Percentiles rank a stretch among this genome's conserved stretches.
These are phyloP conservation scores for Aphelinus certus DNA, from an alignment of 1,140 invertebrate genomes.

Conservation along the genomic window DNA sequence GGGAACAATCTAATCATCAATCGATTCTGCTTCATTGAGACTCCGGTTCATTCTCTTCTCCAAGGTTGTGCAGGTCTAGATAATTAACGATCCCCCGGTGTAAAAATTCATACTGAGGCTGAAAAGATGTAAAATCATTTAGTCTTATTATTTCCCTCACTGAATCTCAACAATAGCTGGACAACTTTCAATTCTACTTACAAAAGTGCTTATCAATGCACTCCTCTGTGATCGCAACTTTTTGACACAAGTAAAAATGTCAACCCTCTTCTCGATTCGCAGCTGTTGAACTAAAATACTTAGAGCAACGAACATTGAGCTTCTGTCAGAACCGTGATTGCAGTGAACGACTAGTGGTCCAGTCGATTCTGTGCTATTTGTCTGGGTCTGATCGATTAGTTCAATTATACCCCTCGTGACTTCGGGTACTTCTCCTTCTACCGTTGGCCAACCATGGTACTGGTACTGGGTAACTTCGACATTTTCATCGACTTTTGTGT, in stretches of 20 bases:
- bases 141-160: neutral
- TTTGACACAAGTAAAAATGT: conserved; percentile 84
- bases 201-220: conserved; percentile 84
- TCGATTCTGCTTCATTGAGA: conserved; percentile 51
- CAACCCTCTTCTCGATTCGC: conserved; percentile 81
- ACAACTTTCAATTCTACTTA: conserved; percentile 61
- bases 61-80: conserved; percentile 83
- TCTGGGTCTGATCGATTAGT: conserved; percentile 77
- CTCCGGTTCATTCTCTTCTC: conserved; percentile 61
- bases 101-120: conserved; percentile 92
- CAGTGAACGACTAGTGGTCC: conserved; percentile 83
- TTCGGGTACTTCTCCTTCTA: conserved; percentile 86
- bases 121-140: conserved; percentile 56
- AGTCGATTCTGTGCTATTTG: conserved; percentile 64
- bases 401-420: conserved; percentile 85
- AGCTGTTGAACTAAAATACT: conserved; percentile 87
- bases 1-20: conserved; percentile 23
- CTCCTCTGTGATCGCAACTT: conserved; percentile 86
- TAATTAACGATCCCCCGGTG: conserved; percentile 90
- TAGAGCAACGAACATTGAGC: conserved; percentile 88
- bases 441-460: conserved; percentile 89
- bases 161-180: neutral
- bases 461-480: conserved; percentile 83
- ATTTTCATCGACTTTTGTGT: conserved; percentile 76
- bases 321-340: conserved; percentile 85